A percentile compares a stretch with the other conserved stretches of the same genome.
Evolutionary conservation across 1,140 invertebrate genomes (phyloP).

Genomic region (Zaprionus taronus): DNA sequence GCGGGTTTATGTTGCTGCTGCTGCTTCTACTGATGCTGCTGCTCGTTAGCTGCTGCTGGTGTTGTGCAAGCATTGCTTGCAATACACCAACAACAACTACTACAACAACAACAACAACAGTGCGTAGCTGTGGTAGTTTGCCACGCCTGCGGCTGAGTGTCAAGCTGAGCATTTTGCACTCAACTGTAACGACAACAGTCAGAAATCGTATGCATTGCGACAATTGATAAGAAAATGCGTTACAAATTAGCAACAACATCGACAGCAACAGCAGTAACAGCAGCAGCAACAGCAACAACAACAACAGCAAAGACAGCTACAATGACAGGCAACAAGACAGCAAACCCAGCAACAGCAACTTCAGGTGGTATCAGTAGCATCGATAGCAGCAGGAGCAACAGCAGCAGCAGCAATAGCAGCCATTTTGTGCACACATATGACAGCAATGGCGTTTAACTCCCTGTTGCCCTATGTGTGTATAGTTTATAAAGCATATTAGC

Average conservation of each 20-base stretch:
- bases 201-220: constrained; percentile 65
- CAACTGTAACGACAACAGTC: constrained; percentile 35
- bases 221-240: constrained; percentile 79
- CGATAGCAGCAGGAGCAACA: constrained; percentile 10
- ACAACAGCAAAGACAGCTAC: background rate
- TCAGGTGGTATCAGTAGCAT: constrained; percentile 3
- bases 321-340: constrained; percentile 3
- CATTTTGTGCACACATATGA: constrained; percentile 9
- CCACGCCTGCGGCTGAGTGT: constrained; percentile 41
- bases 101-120: constrained; percentile 10
- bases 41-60: constrained; percentile 39
- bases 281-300: constrained; percentile 16
- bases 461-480: background rate
- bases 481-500: background rate
- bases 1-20: constrained; percentile 16
- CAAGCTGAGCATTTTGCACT: constrained; percentile 48
- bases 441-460: constrained; percentile 4
- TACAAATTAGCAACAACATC: constrained; percentile 68
- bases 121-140: constrained; percentile 21
- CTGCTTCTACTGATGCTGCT: constrained; percentile 9
- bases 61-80: constrained; percentile 23
- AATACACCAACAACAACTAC: constrained; percentile 4
- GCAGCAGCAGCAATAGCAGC: background rate
- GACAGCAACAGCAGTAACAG: constrained; percentile 7
- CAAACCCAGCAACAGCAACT: constrained; percentile 9